Evolutionary conservation across 1,140 invertebrate genomes (phyloP), one percentile per base, ranked within the genome.

Genomic region (Nephila pilipes): DNA sequence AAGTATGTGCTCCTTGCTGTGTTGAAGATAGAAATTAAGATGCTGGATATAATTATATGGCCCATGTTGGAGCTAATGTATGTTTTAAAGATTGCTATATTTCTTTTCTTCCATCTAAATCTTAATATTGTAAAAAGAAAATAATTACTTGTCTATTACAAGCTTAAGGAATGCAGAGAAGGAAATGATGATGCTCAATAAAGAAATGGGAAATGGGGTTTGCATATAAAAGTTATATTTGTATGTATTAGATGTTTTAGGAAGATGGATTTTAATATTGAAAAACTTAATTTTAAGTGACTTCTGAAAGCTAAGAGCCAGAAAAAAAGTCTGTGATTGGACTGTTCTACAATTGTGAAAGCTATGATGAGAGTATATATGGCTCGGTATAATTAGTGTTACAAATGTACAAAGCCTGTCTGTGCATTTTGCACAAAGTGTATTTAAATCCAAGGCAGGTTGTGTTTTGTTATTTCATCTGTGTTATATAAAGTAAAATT

Each of bases 361-460:
- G 85, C 57, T 58, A 22, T 87, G 57, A 79, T 36, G 87, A 90
- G 57, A 29, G 25, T 57, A 65, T 22, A 60, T 16, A 63, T 36
- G 63, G 46, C 46, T 90, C 69, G 65, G 55, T 58, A 60, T 29
- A 63, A 90, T 63, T 55, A 79, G 87, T 90, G 87, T 90, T 90
- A 32, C 20, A 90, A 90, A 79, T 88, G 87, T 93, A 93, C 87
- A 93, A 93, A 93, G 87, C 85, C 87, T 88, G 69, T 54, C 65
- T 85, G 58, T 55, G 79, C 63, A 87, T 87, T 57, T 57, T 93
- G 92, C 87, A 60, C 57, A 46, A 5, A 16, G 16, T 90, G 88
- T 83, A 79, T 89, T 79, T 75, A 63, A 91, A 60, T 87, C 55
- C 29, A 65, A 83, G 57, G n/a, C 85, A 93, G 92, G 92, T 83